Percentiles rank a stretch among this genome's conserved stretches.
phyloP scores from a whole-genome alignment of 2,113 vertebrate species.

The Neodontobutis hainanensis region DNA sequence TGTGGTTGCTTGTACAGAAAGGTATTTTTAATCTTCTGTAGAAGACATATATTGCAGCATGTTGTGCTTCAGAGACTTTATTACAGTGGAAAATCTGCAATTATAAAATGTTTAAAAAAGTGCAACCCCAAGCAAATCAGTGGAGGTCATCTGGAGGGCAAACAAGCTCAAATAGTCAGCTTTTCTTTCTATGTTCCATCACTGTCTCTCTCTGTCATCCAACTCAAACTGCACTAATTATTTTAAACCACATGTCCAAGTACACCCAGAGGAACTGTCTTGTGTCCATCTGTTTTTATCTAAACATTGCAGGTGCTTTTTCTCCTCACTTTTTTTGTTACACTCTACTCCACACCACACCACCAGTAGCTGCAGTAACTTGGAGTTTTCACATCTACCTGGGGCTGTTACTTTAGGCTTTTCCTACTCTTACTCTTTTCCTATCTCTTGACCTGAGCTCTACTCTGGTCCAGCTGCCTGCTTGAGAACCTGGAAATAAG shows the following conservation, averaged over 20 bases:
- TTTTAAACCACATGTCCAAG: slow-evolving; percentile 37
- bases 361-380: slow-evolving; percentile 47
- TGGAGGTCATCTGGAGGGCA: slow-evolving; percentile 54
- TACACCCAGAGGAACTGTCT: slow-evolving; percentile 16
- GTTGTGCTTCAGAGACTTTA: slow-evolving; percentile 42
- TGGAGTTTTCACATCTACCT: slow-evolving; percentile 25
- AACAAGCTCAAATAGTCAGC: slow-evolving; percentile 35
- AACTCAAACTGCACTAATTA: slow-evolving; percentile 9
- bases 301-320: slow-evolving; percentile 11
- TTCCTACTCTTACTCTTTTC: slow-evolving; percentile 13
- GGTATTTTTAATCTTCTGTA: slow-evolving; percentile 6
- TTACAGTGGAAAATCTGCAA: slow-evolving; percentile 35
- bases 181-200: slow-evolving; percentile 34
- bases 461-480: slow-evolving; percentile 24
- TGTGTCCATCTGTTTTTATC: slow-evolving; percentile 19
- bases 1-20: slow-evolving; percentile 11
- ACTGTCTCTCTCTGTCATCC: slow-evolving; percentile 12
- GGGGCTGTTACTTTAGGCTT: slow-evolving; percentile 18
- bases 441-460: slow-evolving; percentile 29
- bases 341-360: slow-evolving; percentile 2
- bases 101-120: slow-evolving; percentile 43
- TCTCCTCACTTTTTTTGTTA: slow-evolving; percentile 3
- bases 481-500: slow-evolving; percentile 29
- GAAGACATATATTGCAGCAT: neutral
- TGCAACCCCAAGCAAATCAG: slow-evolving; percentile 39